A percentile compares a stretch with the other conserved stretches of the same genome.
Evolutionary conservation across 2,888 invertebrate species (phyloP).

Genomic region (Dendrolimus pini): DNA sequence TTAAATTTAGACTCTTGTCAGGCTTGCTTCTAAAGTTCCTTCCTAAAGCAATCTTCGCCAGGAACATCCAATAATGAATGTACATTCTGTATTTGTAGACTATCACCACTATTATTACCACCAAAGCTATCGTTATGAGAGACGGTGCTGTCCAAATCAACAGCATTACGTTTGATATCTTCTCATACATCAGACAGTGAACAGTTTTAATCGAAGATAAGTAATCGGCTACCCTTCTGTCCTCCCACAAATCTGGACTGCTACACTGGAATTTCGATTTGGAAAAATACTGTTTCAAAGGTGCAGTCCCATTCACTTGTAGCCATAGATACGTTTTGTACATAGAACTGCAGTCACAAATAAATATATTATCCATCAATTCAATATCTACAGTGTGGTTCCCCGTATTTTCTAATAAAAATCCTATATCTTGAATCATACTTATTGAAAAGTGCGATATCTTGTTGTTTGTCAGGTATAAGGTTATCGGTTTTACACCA

Average conservation of each 20-base stretch:
- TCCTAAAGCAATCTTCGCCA: conserved; percentile 70
- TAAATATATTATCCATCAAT: conserved; percentile 70
- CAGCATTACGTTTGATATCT: conserved; percentile 51
- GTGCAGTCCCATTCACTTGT: conserved; percentile 45
- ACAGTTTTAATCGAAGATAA: conserved; percentile 50
- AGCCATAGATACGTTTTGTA: conserved; percentile 58
- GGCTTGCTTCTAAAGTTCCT: conserved; percentile 47
- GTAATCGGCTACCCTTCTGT: conserved; percentile 54
- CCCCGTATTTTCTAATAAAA: conserved; percentile 46
- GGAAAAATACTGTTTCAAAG: conserved; percentile 44
- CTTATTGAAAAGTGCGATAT: conserved; percentile 69
- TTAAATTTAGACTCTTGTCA: conserved; percentile 16
- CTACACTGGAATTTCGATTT: conserved; percentile 56
- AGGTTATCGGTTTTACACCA: conserved; percentile 48
- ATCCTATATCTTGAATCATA: conserved; percentile 76
- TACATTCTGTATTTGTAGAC: conserved; percentile 65
- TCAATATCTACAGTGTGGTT: conserved; percentile 48
- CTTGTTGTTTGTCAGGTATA: conserved; percentile 72
- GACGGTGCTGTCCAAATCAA: conserved; percentile 60
- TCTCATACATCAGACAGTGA: conserved; percentile 55
- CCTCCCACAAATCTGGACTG: conserved; percentile 64
- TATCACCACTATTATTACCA: conserved; percentile 34
- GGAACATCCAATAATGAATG: conserved; percentile 73
- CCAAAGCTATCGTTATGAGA: conserved; percentile 42
- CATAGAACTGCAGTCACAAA: conserved; percentile 72